phyloP scores from a whole-genome alignment of 2,113 vertebrate genomes.

The Menura novaehollandiae region DNA sequence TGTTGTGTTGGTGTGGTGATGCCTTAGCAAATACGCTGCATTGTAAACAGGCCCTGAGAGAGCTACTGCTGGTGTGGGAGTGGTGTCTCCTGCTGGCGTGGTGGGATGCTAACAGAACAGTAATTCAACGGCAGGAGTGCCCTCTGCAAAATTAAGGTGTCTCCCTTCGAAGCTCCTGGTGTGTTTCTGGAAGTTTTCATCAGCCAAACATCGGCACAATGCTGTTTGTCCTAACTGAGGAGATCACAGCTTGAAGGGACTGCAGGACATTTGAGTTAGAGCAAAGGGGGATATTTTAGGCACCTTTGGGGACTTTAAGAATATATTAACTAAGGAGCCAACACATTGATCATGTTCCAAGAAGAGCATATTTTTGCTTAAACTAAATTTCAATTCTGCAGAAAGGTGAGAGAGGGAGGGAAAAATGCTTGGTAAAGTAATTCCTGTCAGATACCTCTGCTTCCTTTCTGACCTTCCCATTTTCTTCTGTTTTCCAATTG shows the following conservation, averaged over 20 bases:
- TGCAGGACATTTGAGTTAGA: not conserved
- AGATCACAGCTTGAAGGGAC: not conserved
- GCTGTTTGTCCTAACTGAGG: not conserved
- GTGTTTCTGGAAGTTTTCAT: constrained; percentile 6
- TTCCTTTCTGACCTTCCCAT: not conserved
- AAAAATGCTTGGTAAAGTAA: not conserved
- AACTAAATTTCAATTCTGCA: not conserved
- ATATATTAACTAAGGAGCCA: not conserved
- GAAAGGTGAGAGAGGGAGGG: not conserved
- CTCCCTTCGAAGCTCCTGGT: not conserved
- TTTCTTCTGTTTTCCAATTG: not conserved
- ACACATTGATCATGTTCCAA: not conserved
- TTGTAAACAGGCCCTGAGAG: not conserved
- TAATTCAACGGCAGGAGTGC: constrained; percentile 9
- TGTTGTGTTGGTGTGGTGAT: not conserved
- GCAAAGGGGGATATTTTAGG: not conserved
- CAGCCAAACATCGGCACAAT: not conserved
- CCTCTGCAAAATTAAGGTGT: not conserved
- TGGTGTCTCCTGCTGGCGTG: not conserved
- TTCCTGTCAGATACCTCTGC: not conserved
- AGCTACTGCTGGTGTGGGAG: not conserved
- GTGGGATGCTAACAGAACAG: not conserved
- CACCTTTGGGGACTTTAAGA: not conserved
- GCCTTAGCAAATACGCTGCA: not conserved
- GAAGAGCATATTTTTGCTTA: not conserved